Evolutionary conservation across 2,888 invertebrate genomes (phyloP).

Genomic region (Petrolisthes manimaculis): DNA sequence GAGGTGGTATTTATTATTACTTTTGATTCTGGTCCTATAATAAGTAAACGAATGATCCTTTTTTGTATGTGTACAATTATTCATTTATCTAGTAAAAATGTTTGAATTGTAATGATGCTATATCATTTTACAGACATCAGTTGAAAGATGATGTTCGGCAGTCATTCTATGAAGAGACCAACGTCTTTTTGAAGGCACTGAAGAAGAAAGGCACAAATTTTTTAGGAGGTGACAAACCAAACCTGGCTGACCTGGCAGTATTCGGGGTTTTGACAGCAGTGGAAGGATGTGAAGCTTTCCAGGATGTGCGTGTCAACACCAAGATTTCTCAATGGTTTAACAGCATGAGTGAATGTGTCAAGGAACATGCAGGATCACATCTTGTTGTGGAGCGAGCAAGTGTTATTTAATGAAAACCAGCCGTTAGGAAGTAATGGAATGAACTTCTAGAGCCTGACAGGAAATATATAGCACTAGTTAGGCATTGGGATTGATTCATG

Average conservation of each 20-base stretch:
- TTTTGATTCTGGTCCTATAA: too few species aligned
- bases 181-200: conserved; percentile 82
- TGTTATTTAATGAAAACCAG: background rate
- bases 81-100: too few species aligned
- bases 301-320: conserved; percentile 82
- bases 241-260: conserved; percentile 91
- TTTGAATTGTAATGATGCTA: too few species aligned
- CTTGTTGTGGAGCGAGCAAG: conserved; percentile 21
- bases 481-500: too few species aligned
- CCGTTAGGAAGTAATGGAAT: background rate
- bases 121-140: conserved; percentile 76
- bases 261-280: conserved; percentile 85
- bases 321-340: conserved; percentile 84
- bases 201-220: conserved; percentile 80
- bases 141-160: conserved; percentile 89
- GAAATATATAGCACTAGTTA: too few species aligned
- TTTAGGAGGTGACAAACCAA: conserved; percentile 87
- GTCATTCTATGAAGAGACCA: conserved; percentile 90
- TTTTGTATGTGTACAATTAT: too few species aligned
- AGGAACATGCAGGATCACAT: conserved; percentile 29
- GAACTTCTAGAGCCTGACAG: too few species aligned
- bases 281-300: conserved; percentile 83
- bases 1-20: too few species aligned
- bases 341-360: conserved; percentile 78
- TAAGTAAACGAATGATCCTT: too few species aligned